phyloP scores from a whole-genome alignment of 2,888 invertebrate species.

The Antheraea assamensis region DNA sequence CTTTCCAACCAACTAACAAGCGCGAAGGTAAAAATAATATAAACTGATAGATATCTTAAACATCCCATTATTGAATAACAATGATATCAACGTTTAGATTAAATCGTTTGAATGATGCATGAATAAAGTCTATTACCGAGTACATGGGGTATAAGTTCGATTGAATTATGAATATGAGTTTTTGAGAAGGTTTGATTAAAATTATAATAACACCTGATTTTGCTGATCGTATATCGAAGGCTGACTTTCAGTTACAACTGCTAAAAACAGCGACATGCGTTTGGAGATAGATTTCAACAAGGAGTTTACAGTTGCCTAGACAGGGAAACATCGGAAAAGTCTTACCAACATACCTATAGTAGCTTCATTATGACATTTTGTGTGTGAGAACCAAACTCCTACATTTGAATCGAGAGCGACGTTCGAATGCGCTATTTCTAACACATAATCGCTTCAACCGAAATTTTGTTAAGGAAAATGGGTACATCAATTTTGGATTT shows the following conservation, averaged over 20 bases:
- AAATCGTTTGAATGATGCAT: constrained; percentile 13
- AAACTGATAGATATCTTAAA: constrained; percentile 34
- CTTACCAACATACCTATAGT: too few species aligned
- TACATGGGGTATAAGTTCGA: not conserved
- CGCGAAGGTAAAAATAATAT: constrained; percentile 17
- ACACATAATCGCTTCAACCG: not conserved
- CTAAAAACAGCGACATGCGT: not conserved
- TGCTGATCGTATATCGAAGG: not conserved
- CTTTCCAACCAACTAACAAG: not conserved
- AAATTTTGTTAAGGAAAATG: too few species aligned
- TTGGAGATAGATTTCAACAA: not conserved
- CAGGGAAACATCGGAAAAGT: too few species aligned
- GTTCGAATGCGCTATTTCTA: not conserved
- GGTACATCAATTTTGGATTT: too few species aligned
- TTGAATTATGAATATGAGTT: constrained; percentile 1
- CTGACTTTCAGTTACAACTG: not conserved
- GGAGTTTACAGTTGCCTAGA: too few species aligned
- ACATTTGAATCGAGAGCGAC: too few species aligned
- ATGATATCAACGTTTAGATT: constrained; percentile 50
- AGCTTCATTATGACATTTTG: too few species aligned
- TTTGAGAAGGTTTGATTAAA: not conserved
- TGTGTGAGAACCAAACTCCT: too few species aligned
- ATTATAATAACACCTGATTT: not conserved
- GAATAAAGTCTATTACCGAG: constrained; percentile 14
- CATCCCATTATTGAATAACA: constrained; percentile 43